These are phyloP conservation scores for Scarus forsteni DNA, from an alignment of 2,797 vertebrate genomes.

Conservation along the genomic window DNA sequence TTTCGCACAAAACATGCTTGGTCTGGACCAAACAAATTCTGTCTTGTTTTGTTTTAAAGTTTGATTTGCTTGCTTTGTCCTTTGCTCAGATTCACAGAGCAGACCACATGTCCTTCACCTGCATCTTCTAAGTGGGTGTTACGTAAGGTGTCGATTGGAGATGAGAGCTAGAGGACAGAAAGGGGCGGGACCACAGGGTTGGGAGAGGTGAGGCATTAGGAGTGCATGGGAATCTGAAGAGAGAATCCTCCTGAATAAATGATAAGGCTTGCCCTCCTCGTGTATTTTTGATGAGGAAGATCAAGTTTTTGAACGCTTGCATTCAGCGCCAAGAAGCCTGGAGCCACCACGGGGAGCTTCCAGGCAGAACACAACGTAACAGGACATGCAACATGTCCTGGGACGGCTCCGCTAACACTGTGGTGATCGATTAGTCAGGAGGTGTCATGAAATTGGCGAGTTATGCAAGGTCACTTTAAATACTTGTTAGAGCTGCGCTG, in stretches of 20 bases:
- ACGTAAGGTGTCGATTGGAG: constrained; percentile 40
- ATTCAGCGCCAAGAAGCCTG: constrained; percentile 19
- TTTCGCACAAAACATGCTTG: too few relatives aligned
- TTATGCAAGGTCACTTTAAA: constrained; percentile 30
- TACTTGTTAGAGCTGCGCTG: background rate
- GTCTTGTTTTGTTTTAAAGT: too few relatives aligned
- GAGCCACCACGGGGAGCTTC: constrained; percentile 27
- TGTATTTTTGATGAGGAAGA: constrained; percentile 71
- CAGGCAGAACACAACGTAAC: constrained; percentile 14
- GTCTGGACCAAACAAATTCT: too few relatives aligned
- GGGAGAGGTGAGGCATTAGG: constrained; percentile 16
- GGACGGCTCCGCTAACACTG: constrained; percentile 3
- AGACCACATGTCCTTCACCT: background rate
- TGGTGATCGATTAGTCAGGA: constrained; percentile 9
- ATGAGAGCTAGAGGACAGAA: constrained; percentile 9
- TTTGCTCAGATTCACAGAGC: background rate
- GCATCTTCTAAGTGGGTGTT: constrained; percentile 28
- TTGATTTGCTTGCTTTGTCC: background rate
- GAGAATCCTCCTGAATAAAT: constrained; percentile 71
- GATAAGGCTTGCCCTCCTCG: constrained; percentile 65
- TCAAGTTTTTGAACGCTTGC: constrained; percentile 57
- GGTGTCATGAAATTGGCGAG: constrained; percentile 16
- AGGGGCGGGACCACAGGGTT: constrained; percentile 16
- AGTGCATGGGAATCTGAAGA: constrained; percentile 42
- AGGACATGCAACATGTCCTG: constrained; percentile 5